phyloP scores from a whole-genome alignment of 2,113 vertebrate species.

The Madoqua kirkii region DNA sequence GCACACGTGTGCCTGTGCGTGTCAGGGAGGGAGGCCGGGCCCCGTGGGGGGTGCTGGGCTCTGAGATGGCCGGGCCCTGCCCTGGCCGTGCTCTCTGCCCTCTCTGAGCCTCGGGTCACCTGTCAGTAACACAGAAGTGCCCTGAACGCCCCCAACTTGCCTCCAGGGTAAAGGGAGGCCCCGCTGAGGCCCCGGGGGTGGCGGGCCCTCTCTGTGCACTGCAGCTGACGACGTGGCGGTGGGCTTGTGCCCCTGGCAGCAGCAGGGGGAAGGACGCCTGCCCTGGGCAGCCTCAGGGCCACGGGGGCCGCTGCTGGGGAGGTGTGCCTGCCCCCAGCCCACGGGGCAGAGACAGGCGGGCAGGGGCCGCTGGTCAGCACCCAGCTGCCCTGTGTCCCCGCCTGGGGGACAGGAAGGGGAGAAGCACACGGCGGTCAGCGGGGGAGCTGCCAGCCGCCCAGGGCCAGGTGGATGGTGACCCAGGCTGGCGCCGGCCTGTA shows the following conservation, averaged over 20 bases:
- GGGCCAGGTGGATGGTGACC: not conserved
- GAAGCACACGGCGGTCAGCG: fast-evolving
- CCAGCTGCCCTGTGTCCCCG: not conserved
- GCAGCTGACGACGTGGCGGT: fast-evolving
- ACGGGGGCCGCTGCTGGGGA: fast-evolving
- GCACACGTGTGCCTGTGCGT: fast-evolving
- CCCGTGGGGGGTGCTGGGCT: not conserved
- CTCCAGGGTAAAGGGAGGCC: not conserved
- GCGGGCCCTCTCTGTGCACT: fast-evolving
- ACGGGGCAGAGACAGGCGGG: fast-evolving
- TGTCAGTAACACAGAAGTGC: too few relatives aligned
- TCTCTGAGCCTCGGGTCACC: not conserved
- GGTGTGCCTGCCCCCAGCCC: not conserved
- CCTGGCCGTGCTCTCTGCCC: not conserved
- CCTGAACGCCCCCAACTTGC: fast-evolving
- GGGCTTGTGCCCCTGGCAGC: not conserved
- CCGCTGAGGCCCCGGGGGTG: not conserved
- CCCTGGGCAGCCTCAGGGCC: not conserved
- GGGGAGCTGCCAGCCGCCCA: not conserved
- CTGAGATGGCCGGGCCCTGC: fast-evolving
- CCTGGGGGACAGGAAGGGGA: fast-evolving
- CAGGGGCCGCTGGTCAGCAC: not conserved
- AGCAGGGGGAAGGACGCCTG: not conserved
- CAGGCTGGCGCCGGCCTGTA: not conserved
- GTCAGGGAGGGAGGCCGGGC: not conserved